phyloP scores from a whole-genome alignment of 64 coral and sea anemone species.

The Cladopsammia gracilis region DNA sequence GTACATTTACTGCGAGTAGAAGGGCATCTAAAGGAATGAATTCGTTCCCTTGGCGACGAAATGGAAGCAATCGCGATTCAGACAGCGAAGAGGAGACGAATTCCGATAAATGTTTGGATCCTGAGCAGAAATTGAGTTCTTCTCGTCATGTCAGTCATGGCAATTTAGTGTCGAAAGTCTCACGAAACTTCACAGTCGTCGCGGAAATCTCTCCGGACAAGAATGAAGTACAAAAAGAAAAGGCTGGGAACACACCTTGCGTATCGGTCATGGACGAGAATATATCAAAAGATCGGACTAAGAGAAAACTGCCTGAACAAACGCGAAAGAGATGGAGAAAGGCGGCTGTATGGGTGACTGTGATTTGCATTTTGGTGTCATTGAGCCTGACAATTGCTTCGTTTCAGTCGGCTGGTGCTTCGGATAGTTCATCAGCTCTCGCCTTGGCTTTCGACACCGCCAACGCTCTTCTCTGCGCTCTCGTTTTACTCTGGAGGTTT shows the following conservation, averaged over 20 bases:
- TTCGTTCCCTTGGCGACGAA: conserved; percentile 6
- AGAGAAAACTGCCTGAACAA: conserved; percentile 2
- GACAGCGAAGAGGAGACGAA: background rate
- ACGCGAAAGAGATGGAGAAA: conserved; percentile 4
- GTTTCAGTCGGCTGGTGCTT: background rate
- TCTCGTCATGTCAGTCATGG: background rate
- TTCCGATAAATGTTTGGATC: background rate
- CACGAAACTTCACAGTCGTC: background rate
- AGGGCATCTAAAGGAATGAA: background rate
- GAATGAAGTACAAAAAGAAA: background rate
- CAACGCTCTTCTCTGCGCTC: background rate
- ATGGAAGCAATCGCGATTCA: background rate
- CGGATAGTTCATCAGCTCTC: conserved; percentile 21
- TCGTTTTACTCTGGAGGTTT: conserved; percentile 23
- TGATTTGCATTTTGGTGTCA: conserved; percentile 15
- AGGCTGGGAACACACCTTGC: background rate
- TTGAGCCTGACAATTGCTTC: conserved; percentile 17
- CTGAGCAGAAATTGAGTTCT: background rate
- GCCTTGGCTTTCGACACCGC: conserved; percentile 5
- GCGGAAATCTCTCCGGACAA: background rate
- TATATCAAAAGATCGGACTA: background rate
- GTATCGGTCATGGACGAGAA: conserved; percentile 30
- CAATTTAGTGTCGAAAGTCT: background rate
- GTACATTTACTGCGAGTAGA: background rate
- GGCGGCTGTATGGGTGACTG: conserved; percentile 34